Base-by-base conservation (phyloP, 2,888 invertebrate genomes). In the Hypena proboscidalis region DNA sequence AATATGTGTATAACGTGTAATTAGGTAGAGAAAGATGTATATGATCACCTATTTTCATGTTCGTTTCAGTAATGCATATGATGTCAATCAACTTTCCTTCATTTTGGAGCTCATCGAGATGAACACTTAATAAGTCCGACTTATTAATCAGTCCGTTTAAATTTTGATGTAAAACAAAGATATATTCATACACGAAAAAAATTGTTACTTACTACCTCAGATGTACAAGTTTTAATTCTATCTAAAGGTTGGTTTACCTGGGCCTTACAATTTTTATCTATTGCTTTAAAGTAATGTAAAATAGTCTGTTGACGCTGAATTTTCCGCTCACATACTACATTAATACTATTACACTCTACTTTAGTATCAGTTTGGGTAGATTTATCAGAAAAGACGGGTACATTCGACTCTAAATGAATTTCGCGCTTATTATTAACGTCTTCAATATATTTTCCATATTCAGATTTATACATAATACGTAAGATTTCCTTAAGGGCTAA, bases 141-240 rank as follows among this genome's bases (percentile, higher is more conserved):
- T 30, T 30, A 30, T 8, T 10, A 4, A 19, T n/a, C n/a, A 30
- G 17, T n/a, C 30, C 30, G n/a, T 30, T 30, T 8, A 30, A 9
- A 9, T 30, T 30, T 30, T 30, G 30, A 7, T 30, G 30, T 1
- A 30, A 9, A 4, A 30, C 8, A 27, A n/a, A 2, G 0, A 27
- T 3, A 2, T 27, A 7, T 7, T 27, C 15, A 27, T 27, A 13
- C 27, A 27, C 27, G 15, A 27, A 27, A 27, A 27, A 27, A 27
- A 7, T 27, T 13, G 7, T 15, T 15, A 27, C 7, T 7, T 20
- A 5, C 20, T 20, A 20, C n/a, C 20, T 20, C 7, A 20, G 2
- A 20, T 5, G 5, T 20, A 20, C n/a, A 20, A n/a, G n/a, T n/a
- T n/a, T n/a, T n/a, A n/a, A n/a, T n/a, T n/a, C n/a, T n/a, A n/a